phyloP scores from a whole-genome alignment of 1,140 invertebrate species.

The Tetragnatha versicolor region DNA sequence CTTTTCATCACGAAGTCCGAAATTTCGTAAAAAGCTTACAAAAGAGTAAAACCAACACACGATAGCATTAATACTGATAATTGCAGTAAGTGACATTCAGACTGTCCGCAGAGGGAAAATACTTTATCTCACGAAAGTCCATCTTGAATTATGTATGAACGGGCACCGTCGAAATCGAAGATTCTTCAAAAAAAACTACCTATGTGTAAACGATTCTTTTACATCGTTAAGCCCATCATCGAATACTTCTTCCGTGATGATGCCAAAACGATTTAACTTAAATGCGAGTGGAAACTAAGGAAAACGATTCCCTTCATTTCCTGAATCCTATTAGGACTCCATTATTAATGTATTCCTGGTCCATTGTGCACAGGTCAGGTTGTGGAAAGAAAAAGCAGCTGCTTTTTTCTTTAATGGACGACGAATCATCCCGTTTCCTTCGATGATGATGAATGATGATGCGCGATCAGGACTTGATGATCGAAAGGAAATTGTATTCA shows the following conservation, averaged over 20 bases:
- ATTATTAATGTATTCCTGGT: constrained; percentile 26
- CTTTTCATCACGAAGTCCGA: too few species aligned
- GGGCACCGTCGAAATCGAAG: background rate
- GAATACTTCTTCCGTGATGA: constrained; percentile 13
- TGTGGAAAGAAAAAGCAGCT: constrained; percentile 4
- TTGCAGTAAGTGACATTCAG: too few species aligned
- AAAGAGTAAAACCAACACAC: too few species aligned
- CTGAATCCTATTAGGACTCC: constrained; percentile 16
- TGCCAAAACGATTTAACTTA: constrained; percentile 31
- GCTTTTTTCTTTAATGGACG: constrained; percentile 6
- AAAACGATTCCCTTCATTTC: background rate
- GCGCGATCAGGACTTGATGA: background rate
- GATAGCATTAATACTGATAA: constrained; percentile 19
- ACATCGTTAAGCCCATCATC: background rate
- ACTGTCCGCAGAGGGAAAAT: background rate
- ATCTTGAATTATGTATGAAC: constrained; percentile 24
- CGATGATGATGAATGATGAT: constrained; percentile 12
- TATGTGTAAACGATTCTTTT: background rate
- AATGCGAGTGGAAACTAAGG: background rate
- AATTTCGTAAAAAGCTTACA: too few species aligned
- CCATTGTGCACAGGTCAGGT: constrained; percentile 5
- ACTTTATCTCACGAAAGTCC: background rate
- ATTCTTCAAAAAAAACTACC: background rate
- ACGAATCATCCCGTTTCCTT: constrained; percentile 3
- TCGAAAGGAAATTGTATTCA: constrained; percentile 12